These are phyloP conservation scores for Brenthis ino DNA, from an alignment of 2,888 invertebrate genomes.

Conservation along the genomic window DNA sequence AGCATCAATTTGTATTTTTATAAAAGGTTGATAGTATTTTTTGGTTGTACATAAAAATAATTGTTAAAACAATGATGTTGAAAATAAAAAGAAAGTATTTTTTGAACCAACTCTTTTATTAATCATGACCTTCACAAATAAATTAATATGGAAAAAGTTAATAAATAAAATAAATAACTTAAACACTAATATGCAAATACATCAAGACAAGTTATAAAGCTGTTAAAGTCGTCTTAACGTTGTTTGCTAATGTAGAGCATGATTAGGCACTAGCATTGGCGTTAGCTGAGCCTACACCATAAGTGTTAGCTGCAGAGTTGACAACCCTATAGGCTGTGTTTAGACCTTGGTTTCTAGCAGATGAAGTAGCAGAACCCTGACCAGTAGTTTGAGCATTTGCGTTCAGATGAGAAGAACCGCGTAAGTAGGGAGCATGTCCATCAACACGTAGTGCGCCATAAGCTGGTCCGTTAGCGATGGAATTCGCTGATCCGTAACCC, in stretches of 20 bases:
- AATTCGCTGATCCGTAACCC: slow-evolving; percentile 48
- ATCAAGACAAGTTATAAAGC: slow-evolving; percentile 70
- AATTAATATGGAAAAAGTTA: slow-evolving; percentile 29
- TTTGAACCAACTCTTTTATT: slow-evolving; percentile 27
- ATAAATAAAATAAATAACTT: slow-evolving; percentile 48
- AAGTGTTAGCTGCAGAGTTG: slow-evolving; percentile 59
- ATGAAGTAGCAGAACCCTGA: slow-evolving; percentile 58
- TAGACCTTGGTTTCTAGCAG: slow-evolving; percentile 56
- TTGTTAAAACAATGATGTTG: neutral
- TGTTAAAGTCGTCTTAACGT: slow-evolving; percentile 71
- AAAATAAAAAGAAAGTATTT: slow-evolving; percentile 12
- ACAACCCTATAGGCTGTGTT: slow-evolving; percentile 57
- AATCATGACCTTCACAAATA: slow-evolving; percentile 16
- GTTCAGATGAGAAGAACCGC: slow-evolving; percentile 49
- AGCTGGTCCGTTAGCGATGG: slow-evolving; percentile 43
- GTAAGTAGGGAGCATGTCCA: slow-evolving; percentile 26
- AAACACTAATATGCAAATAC: slow-evolving; percentile 63
- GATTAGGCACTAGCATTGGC: slow-evolving; percentile 61
- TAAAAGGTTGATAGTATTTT: too few species aligned
- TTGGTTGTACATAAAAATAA: neutral
- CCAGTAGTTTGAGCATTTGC: slow-evolving; percentile 59
- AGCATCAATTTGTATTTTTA: too few species aligned
- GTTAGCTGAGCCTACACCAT: slow-evolving; percentile 57
- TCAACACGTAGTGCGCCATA: slow-evolving; percentile 19
- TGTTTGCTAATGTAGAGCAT: slow-evolving; percentile 51